Evolutionary conservation across 2,888 invertebrate genomes (phyloP).

Genomic region (Octodonta nipae): DNA sequence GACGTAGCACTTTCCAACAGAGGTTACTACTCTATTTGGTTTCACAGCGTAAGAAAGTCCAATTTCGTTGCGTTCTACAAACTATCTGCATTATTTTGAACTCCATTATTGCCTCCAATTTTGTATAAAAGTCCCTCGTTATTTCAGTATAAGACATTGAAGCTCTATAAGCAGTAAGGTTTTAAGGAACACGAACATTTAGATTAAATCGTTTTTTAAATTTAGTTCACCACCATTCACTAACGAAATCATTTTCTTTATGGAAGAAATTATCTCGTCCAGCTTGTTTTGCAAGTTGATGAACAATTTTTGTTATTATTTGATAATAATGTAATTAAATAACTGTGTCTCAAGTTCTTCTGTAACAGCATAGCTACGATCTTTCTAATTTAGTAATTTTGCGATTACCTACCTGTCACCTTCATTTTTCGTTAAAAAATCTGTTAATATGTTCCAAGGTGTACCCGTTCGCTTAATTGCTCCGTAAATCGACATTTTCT

Average conservation of each 20-base stretch:
- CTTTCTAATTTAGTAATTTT: background rate
- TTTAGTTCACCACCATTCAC: background rate
- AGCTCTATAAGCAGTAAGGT: conserved; percentile 2
- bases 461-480: too few species aligned
- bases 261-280: background rate
- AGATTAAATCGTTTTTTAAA: background rate
- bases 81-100: background rate
- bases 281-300: too few species aligned
- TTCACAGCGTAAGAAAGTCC: background rate
- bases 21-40: background rate
- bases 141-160: conserved; percentile 2
- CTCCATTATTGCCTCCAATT: background rate
- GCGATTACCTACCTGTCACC: background rate
- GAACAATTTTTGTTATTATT: background rate
- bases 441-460: too few species aligned
- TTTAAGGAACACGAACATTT: conserved; percentile 1
- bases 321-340: background rate
- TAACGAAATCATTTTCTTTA: background rate
- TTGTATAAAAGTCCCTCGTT: background rate
- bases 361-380: background rate
- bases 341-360: too few species aligned
- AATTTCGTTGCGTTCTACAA: background rate
- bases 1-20: background rate
- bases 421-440: too few species aligned
- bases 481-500: too few species aligned